Evolutionary conservation across 2,113 vertebrate species (phyloP), one percentile per base, ranked within the genome.

Genomic region (Xiphophorus couchianus): DNA sequence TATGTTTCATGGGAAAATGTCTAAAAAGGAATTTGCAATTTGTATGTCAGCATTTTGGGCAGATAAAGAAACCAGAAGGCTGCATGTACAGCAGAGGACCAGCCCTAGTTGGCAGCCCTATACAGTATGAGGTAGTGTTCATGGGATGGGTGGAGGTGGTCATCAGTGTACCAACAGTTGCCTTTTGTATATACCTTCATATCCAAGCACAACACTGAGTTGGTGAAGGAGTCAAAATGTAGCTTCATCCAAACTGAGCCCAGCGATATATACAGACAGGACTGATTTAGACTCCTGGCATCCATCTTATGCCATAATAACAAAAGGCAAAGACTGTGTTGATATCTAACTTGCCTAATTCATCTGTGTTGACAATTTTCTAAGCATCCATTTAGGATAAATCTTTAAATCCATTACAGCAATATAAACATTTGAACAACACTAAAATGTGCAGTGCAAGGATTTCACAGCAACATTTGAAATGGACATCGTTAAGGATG

Each of bases 121-220:
- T 76, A 81, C 73, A 83, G 81, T 76, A 83, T 90, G 89, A 91
- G 78, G 80, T 86, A 86, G 86, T 84, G 84, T 81, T 78, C 81
- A 74, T 65, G 69, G 76, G 71, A 70, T 82, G 85, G 87, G 74
- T 74, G 81, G 84, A 81, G 85, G 83, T 76, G 81, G 84, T 83
- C 81, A 77, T 77, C 77, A 42, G 80, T 78, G 78, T 69, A 61
- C 7, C 88, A 62, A 91, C 86, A 91, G 64, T 73, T 74, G 64
- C 86, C 66, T 66, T 85, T 73, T 74, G 83, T 78, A 83, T 78
- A 80, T 71, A 69, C 69, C 51, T 74, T 79, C 39, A 78, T 81
- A 85, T 90, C 92, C 92, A 93, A 93, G 83, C 84, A 89, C 90
- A 92, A 93, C 89, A 91, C 72, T 60, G 63, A 69, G 66, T 30